phyloP scores from a whole-genome alignment of 1,140 invertebrate species.

The Thaumatotibia leucotreta region DNA sequence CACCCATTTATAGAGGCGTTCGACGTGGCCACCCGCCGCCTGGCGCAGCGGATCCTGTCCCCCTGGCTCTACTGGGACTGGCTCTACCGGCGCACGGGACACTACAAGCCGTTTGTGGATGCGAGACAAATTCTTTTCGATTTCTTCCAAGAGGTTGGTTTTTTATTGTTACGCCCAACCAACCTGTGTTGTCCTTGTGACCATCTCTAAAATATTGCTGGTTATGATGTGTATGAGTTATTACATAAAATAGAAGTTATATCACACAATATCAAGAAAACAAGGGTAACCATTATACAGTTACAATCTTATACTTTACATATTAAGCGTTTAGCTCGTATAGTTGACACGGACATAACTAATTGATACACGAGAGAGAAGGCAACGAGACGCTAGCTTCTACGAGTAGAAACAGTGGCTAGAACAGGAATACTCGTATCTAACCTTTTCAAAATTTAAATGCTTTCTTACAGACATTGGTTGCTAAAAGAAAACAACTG shows the following conservation, averaged over 20 bases:
- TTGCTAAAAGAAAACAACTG: background rate
- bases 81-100: background rate
- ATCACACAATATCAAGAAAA: too few species aligned
- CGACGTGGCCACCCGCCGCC: slow-evolving; percentile 15
- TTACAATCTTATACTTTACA: too few species aligned
- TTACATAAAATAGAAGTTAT: too few species aligned
- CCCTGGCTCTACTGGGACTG: slow-evolving; percentile 22
- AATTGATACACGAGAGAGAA: too few species aligned
- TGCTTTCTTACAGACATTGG: background rate
- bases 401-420: too few species aligned
- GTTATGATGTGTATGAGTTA: background rate
- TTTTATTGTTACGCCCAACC: background rate
- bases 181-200: too few species aligned
- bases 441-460: background rate
- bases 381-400: too few species aligned
- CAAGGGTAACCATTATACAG: too few species aligned
- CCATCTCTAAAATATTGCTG: background rate
- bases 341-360: too few species aligned
- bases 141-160: background rate
- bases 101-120: background rate
- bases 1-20: slow-evolving; percentile 22
- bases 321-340: too few species aligned
- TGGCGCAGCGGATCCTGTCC: slow-evolving; percentile 15
- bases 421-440: too few species aligned
- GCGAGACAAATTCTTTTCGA: background rate